Evolutionary conservation across 2,888 invertebrate genomes (phyloP), one percentile per base, ranked within the genome.

Genomic region (Tricholauxania praeusta): DNA sequence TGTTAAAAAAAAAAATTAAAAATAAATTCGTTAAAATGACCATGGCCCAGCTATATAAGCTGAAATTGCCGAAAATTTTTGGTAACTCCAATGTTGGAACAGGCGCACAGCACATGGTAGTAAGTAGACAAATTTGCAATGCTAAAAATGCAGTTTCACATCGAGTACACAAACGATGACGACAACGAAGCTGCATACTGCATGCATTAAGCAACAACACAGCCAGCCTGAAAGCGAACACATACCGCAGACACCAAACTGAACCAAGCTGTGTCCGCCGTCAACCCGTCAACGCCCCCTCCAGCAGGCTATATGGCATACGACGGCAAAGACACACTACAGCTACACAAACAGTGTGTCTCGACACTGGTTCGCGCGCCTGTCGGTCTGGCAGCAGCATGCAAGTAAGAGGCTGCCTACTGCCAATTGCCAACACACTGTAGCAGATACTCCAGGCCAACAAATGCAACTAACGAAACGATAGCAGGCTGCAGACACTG

Each of bases 1-100:
- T 28, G 28, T 28, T 28, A 28, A 28, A n/a, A 55, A 64, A n/a
- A 14, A 39, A 12, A 15, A n/a, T 15, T 7, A 64, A 64, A 49
- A 49, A 19, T 48, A 49, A 48, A 59, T 68, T 49, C 52, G 47
- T 39, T 53, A 22, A 15, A 10, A 22, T 17, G 48, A 12, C 12
- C 47, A 48, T 28, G 32, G 51, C 64, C 64, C 22, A 51, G 62
- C 47, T 6, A 22, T n/a, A 19, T 39, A 52, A 51, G 53, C 53
- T 19, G 17, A 17, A 69, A 53, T 62, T 70, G 70, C 63, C 70
- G 39, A 68, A 39, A 70, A 70, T 70, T 70, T 69, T 70, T 70
- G 70, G 70, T 70, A 70, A 70, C 70, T 70, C 22, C 47, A 53
- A 53, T 52, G 55, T 14, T 63, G 53, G 53, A 70, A 63, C 70